These are phyloP conservation scores for Carterocephalus palaemon DNA, from an alignment of 2,888 invertebrate genomes.

Conservation along the genomic window DNA sequence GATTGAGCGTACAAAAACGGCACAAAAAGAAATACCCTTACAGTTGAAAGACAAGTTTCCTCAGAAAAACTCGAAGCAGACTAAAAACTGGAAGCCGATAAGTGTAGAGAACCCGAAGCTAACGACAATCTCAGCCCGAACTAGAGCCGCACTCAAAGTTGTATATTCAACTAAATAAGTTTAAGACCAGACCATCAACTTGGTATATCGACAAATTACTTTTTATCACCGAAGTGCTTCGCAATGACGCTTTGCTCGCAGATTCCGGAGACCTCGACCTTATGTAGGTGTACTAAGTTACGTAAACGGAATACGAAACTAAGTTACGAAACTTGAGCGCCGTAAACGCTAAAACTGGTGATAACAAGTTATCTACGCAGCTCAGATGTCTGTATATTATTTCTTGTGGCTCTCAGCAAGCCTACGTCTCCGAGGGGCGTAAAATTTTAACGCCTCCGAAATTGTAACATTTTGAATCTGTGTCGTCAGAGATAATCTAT, in stretches of 20 bases:
- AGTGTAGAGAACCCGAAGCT: neutral
- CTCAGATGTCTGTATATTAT: constrained; percentile 25
- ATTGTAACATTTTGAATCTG: too few species aligned
- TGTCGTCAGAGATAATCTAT: too few species aligned
- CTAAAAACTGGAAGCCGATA: neutral
- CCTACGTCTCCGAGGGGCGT: too few species aligned
- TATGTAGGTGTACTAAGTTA: constrained; percentile 35
- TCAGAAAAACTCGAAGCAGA: too few species aligned
- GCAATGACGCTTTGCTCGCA: constrained; percentile 27
- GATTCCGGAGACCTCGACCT: constrained; percentile 32
- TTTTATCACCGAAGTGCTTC: constrained; percentile 26
- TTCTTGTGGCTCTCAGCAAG: constrained; percentile 14
- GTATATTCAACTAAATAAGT: neutral
- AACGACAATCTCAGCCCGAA: neutral
- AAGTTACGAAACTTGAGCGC: constrained; percentile 35
- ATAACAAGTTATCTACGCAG: constrained; percentile 35
- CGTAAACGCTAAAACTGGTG: constrained; percentile 36
- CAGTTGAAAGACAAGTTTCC: too few species aligned
- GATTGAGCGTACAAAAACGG: too few species aligned
- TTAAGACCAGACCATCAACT: constrained; percentile 28
- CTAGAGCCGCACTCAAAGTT: neutral
- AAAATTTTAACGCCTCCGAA: too few species aligned
- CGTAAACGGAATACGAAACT: constrained; percentile 36
- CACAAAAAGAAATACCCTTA: too few species aligned
- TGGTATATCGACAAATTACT: constrained; percentile 23